Evolutionary conservation across 2,888 invertebrate genomes (phyloP).

Genomic region (Colletes collaris): DNA sequence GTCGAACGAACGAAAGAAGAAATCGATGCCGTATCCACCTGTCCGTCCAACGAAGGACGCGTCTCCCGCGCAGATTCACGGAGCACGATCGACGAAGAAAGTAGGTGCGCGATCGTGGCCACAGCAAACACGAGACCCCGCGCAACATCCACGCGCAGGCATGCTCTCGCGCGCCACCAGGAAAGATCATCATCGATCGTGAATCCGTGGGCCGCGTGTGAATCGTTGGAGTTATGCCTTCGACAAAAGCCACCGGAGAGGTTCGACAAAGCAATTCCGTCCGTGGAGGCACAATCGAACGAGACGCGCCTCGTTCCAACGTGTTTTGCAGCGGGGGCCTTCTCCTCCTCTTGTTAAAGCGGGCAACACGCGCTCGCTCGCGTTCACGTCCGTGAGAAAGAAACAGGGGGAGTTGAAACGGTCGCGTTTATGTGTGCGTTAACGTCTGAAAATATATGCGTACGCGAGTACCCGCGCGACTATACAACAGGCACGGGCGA

Average conservation of each 20-base stretch:
- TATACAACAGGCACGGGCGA: background rate
- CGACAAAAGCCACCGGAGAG: slow-evolving; percentile 66
- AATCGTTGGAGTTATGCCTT: slow-evolving; percentile 75
- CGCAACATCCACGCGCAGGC: slow-evolving; percentile 29
- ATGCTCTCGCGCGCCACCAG: slow-evolving; percentile 38
- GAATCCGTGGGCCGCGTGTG: slow-evolving; percentile 78
- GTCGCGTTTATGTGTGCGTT: slow-evolving; percentile 28
- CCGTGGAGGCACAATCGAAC: slow-evolving; percentile 68
- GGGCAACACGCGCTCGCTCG: slow-evolving; percentile 19
- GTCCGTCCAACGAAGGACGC: slow-evolving; percentile 42
- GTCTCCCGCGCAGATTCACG: slow-evolving; percentile 26
- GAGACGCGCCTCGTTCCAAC: slow-evolving; percentile 67
- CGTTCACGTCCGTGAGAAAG: slow-evolving; percentile 43
- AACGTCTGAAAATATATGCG: slow-evolving; percentile 41
- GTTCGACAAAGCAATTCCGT: slow-evolving; percentile 71
- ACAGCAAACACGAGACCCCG: slow-evolving; percentile 20
- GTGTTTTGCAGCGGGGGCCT: slow-evolving; percentile 36
- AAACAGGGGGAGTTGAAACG: slow-evolving; percentile 29
- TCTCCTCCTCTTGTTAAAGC: slow-evolving; percentile 33
- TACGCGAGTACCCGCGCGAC: slow-evolving; percentile 3
- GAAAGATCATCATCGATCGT: slow-evolving; percentile 64
- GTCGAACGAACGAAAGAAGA: background rate
- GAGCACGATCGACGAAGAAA: slow-evolving; percentile 38
- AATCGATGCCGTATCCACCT: slow-evolving; percentile 37
- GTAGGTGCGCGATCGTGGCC: slow-evolving; percentile 38